These are phyloP conservation scores for Drosophila leontia DNA, from an alignment of 1,140 invertebrate species.

Conservation along the genomic window DNA sequence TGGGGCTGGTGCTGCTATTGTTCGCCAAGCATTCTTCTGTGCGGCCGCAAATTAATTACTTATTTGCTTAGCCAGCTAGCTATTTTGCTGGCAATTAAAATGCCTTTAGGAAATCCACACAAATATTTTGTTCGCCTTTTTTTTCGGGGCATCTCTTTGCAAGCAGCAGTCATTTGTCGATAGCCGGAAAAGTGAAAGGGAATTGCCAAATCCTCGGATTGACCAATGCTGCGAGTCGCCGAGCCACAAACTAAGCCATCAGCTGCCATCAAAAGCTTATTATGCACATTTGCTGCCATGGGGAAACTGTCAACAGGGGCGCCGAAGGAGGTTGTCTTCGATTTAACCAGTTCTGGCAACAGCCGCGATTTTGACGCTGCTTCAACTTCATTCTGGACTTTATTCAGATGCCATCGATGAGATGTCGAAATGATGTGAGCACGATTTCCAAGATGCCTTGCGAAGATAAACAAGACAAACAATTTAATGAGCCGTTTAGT, in stretches of 20 bases:
- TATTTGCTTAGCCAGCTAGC: constrained; percentile 73
- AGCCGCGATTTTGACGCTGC: constrained; percentile 12
- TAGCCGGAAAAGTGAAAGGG: constrained; percentile 76
- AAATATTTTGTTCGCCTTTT: constrained; percentile 37
- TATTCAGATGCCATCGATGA: constrained; percentile 39
- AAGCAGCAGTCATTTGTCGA: constrained; percentile 71
- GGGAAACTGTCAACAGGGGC: constrained; percentile 52
- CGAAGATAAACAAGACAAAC: constrained; percentile 36
- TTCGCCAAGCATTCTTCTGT: constrained; percentile 66
- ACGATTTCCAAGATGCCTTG: constrained; percentile 47
- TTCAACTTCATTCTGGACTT: constrained; percentile 41
- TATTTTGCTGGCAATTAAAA: constrained; percentile 78
- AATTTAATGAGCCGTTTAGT: constrained; percentile 25
- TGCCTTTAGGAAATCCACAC: constrained; percentile 63
- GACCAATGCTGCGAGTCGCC: constrained; percentile 55
- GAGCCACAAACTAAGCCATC: constrained; percentile 38
- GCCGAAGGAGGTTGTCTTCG: constrained; percentile 9
- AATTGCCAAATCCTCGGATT: constrained; percentile 76
- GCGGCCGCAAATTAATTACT: constrained; percentile 74
- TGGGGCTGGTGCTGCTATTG: constrained; percentile 4
- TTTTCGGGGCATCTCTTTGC: constrained; percentile 44
- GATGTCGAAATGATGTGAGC: constrained; percentile 58
- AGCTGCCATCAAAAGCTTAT: constrained; percentile 69
- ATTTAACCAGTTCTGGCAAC: constrained; percentile 56
- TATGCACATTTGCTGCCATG: constrained; percentile 67